phyloP scores from a whole-genome alignment of 2,888 invertebrate genomes.

The Ptilodon capucinus region DNA sequence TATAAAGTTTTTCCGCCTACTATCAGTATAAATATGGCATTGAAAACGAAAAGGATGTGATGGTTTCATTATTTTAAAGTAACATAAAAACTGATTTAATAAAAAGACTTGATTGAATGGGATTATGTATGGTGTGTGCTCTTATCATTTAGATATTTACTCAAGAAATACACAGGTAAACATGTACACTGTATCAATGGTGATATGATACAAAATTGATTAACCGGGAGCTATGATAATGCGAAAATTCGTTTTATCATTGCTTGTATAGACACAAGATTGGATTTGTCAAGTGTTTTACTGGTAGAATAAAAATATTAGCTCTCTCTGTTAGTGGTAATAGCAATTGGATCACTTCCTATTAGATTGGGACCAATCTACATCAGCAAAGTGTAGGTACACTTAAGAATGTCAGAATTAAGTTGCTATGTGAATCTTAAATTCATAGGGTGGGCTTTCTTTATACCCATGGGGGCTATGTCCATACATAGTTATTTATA shows the following conservation, averaged over 20 bases:
- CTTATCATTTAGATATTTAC: conserved; percentile 15
- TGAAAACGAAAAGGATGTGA: too few relatives aligned
- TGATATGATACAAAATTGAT: not conserved
- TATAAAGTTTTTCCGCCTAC: too few relatives aligned
- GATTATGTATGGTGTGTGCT: conserved; percentile 14
- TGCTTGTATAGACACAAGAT: not conserved
- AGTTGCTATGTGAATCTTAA: too few relatives aligned
- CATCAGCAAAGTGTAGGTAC: too few relatives aligned
- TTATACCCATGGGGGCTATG: too few relatives aligned
- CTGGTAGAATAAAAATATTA: not conserved
- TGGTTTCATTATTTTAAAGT: too few relatives aligned
- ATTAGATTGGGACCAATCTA: too few relatives aligned
- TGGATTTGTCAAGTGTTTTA: not conserved
- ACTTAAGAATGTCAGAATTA: too few relatives aligned
- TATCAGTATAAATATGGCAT: too few relatives aligned
- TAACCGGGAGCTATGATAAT: not conserved
- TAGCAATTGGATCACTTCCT: too few relatives aligned
- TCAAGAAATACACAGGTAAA: conserved; percentile 2
- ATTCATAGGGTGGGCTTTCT: too few relatives aligned
- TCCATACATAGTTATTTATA: too few relatives aligned
- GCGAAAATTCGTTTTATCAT: not conserved
- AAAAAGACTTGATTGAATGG: conserved; percentile 9
- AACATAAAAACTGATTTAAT: not conserved
- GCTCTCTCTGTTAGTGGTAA: not conserved
- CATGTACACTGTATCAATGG: not conserved